phyloP scores from a whole-genome alignment of 2,113 vertebrate genomes.

The Oncorhynchus nerka region DNA sequence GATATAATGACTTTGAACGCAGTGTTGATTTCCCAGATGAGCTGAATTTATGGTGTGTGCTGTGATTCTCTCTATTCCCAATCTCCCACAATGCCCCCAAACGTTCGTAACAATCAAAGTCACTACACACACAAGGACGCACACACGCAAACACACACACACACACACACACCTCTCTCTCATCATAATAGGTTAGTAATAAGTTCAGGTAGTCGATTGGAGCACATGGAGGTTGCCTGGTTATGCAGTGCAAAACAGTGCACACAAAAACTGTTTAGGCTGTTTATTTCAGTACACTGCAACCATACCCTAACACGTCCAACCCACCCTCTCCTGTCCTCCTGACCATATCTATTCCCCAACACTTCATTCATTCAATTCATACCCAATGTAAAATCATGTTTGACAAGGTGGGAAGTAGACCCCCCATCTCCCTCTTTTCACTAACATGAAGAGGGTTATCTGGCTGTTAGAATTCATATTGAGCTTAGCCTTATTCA shows the following conservation, averaged over 20 bases:
- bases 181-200: too few relatives aligned
- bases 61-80: background rate
- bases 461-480: background rate
- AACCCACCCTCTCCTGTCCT: background rate
- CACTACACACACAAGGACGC: constrained; percentile 7
- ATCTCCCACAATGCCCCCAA: background rate
- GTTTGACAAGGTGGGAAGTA: background rate
- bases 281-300: too few relatives aligned
- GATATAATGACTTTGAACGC: constrained; percentile 3
- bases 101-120: background rate
- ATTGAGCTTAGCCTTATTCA: constrained; percentile 25
- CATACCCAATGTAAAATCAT: background rate
- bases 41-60: constrained; percentile 17
- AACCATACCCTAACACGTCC: too few relatives aligned
- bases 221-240: too few relatives aligned
- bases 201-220: too few relatives aligned
- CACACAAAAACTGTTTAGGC: too few relatives aligned
- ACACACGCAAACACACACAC: constrained; percentile 2
- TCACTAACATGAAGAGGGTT: background rate
- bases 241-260: too few relatives aligned
- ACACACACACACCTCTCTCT: background rate
- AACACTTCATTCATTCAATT: background rate
- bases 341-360: background rate
- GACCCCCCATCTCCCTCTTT: background rate
- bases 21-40: constrained; percentile 27